Evolutionary conservation across 2,113 vertebrate genomes (phyloP).

Genomic region (Cacatua alba): DNA sequence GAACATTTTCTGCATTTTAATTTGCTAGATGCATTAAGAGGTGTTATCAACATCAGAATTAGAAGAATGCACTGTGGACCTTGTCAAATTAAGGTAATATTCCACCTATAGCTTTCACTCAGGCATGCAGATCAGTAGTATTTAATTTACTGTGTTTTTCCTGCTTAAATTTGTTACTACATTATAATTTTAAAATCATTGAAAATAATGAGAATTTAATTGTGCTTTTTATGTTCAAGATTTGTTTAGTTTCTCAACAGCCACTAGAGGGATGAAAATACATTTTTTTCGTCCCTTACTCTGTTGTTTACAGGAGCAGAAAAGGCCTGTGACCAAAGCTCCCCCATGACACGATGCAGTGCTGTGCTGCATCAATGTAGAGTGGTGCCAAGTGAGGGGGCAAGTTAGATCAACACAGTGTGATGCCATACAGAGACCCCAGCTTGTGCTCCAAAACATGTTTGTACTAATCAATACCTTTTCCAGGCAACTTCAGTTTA

Average conservation of each 20-base stretch:
- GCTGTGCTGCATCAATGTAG: rapidly evolving
- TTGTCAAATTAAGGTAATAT: not conserved
- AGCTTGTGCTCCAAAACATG: not conserved
- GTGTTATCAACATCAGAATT: not conserved
- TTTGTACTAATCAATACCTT: not conserved
- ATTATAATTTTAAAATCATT: not conserved
- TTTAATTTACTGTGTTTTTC: not conserved
- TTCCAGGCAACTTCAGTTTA: not conserved
- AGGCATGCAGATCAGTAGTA: not conserved
- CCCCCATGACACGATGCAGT: rapidly evolving
- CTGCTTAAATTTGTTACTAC: not conserved
- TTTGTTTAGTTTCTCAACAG: not conserved
- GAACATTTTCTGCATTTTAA: not conserved
- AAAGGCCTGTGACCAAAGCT: not conserved
- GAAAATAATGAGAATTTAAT: not conserved
- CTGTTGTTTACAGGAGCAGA: not conserved
- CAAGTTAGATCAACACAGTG: not conserved
- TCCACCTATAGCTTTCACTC: not conserved
- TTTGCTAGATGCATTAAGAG: not conserved
- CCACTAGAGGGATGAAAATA: not conserved
- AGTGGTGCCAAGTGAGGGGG: not conserved
- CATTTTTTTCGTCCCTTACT: not conserved
- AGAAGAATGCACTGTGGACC: not conserved
- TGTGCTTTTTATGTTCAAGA: not conserved
- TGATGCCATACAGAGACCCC: rapidly evolving